Percentiles rank a stretch among this genome's conserved stretches.
Conservation (phyloP, 1,140 invertebrate species). For the Monochamus saltuarius region DNA sequence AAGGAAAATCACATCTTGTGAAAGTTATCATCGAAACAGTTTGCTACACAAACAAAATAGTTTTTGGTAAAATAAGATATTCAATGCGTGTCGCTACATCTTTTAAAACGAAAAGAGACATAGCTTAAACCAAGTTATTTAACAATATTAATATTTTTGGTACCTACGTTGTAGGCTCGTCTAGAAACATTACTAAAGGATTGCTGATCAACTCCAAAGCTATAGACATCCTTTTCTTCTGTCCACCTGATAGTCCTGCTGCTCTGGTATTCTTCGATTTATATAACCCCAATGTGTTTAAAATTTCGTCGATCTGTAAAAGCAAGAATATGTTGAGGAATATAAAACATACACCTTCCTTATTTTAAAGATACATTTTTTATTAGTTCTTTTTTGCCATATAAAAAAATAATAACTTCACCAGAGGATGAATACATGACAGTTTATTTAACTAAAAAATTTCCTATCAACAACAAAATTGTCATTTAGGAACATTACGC, state of each 20-base stretch:
- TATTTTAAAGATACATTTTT: too few species aligned
- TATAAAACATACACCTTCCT: too few species aligned
- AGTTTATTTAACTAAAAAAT: too few species aligned
- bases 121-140: too few species aligned
- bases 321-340: background rate
- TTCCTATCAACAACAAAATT: background rate
- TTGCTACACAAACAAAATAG: too few species aligned
- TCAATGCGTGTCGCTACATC: too few species aligned
- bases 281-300: constrained; percentile 67
- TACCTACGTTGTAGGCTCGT: constrained; percentile 62
- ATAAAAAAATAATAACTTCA: background rate
- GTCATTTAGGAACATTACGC: background rate
- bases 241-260: constrained; percentile 81
- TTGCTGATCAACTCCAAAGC: constrained; percentile 82
- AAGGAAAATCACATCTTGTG: too few species aligned
- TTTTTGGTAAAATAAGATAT: too few species aligned
- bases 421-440: too few species aligned
- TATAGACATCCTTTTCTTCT: constrained; percentile 84
- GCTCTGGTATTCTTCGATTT: constrained; percentile 73
- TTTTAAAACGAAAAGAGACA: too few species aligned
- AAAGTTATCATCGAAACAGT: too few species aligned
- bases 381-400: background rate
- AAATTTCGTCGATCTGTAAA: constrained; percentile 69
- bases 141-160: too few species aligned
- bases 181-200: constrained; percentile 72